Conservation (phyloP, 2,113 vertebrate species). For the Tretioscincus oriximinensis region DNA sequence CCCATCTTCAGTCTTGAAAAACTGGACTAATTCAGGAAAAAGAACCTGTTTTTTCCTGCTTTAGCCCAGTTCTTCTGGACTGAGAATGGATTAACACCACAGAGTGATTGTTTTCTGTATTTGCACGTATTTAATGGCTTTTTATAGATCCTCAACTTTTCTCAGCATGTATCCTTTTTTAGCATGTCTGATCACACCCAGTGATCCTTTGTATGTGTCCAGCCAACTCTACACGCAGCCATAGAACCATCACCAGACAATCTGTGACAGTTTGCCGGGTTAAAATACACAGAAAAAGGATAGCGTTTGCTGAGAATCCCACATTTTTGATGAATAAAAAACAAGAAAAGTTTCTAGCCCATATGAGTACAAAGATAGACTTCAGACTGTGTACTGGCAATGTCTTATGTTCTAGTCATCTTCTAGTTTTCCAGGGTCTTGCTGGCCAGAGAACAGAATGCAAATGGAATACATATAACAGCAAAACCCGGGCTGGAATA, state of each 20-base stretch:
- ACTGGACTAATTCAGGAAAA: no score
- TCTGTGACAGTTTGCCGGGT: background rate
- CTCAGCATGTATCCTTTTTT: no score
- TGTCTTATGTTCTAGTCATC: background rate
- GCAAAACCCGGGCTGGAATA: slow-evolving; percentile 32
- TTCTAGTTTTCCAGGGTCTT: background rate
- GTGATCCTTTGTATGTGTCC: background rate
- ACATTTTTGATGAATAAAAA: background rate
- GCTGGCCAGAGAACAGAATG: background rate
- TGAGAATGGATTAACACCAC: no score
- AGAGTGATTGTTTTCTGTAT: no score
- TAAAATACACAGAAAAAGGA: background rate
- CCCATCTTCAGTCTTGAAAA: no score
- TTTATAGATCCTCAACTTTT: no score
- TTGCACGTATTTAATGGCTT: no score
- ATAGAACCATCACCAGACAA: background rate
- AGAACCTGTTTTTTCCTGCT: no score
- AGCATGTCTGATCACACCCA: no score
- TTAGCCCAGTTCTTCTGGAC: no score
- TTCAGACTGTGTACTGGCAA: background rate
- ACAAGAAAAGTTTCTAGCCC: background rate
- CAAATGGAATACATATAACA: slow-evolving; percentile 13
- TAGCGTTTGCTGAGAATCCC: background rate
- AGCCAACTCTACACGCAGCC: background rate
- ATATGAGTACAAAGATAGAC: background rate